phyloP scores from a whole-genome alignment of 2,888 invertebrate genomes.

The Idaea straminata region DNA sequence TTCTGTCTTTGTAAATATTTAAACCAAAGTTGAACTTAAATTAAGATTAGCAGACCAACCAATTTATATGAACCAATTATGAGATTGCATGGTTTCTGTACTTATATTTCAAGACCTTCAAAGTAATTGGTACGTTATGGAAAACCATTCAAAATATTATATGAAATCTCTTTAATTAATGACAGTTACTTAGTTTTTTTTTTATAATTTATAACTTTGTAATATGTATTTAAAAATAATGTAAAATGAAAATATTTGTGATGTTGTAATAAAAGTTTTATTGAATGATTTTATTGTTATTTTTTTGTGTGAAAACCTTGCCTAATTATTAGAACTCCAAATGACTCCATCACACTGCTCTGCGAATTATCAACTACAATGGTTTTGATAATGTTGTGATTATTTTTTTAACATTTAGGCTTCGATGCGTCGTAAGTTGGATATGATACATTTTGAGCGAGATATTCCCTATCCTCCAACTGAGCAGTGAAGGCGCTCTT shows the following conservation, averaged over 20 bases:
- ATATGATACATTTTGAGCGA: too few relatives aligned
- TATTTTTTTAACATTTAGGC: too few relatives aligned
- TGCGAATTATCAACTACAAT: too few relatives aligned
- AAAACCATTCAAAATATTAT: background rate
- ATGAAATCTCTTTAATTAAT: constrained; percentile 22
- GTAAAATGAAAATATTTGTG: constrained; percentile 62
- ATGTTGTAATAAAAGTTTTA: constrained; percentile 62
- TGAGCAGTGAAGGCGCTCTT: too few relatives aligned
- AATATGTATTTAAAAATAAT: constrained; percentile 23
- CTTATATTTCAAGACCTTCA: background rate
- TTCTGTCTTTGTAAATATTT: background rate
- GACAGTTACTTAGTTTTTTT: constrained; percentile 30
- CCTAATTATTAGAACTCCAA: background rate
- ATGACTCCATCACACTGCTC: background rate
- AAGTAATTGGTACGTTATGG: background rate
- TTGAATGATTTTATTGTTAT: constrained; percentile 26
- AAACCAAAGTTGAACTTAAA: background rate
- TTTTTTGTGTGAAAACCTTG: background rate
- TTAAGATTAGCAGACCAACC: constrained; percentile 2
- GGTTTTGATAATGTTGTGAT: too few relatives aligned
- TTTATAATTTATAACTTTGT: constrained; percentile 37
- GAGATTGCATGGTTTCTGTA: background rate
- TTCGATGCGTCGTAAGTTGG: too few relatives aligned
- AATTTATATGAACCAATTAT: constrained; percentile 22
- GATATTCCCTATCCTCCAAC: too few relatives aligned